These are phyloP conservation scores for Sylvilagus floridanus DNA, from an alignment of 2,797 vertebrate species.

Conservation along the genomic window DNA sequence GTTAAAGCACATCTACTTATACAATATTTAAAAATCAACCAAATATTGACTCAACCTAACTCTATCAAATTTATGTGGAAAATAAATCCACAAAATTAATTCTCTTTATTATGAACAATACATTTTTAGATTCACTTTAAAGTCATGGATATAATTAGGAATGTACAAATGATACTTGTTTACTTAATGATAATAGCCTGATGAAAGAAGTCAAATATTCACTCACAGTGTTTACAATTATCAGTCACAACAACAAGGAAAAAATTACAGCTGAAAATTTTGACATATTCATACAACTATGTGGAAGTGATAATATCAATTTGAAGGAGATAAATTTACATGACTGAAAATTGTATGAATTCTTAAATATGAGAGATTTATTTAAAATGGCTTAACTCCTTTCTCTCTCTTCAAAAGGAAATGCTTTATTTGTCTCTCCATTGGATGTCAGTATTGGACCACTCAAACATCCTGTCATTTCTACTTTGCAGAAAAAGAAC, in stretches of 20 bases:
- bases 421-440: not conserved
- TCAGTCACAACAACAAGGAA: not conserved
- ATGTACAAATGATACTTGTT: not conserved
- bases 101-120: not conserved
- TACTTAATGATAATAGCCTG: not conserved
- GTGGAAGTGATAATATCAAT: not conserved
- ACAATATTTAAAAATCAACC: not conserved
- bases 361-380: not conserved
- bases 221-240: not conserved
- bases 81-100: not conserved
- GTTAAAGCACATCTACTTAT: constrained; percentile 27
- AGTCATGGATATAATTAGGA: not conserved
- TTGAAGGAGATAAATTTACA: not conserved
- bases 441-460: not conserved
- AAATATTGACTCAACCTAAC: not conserved
- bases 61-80: not conserved
- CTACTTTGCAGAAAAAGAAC: not conserved
- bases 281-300: not conserved
- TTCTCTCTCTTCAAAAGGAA: not conserved
- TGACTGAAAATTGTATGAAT: not conserved
- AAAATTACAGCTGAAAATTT: not conserved
- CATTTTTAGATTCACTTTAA: not conserved
- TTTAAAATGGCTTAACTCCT: not conserved
- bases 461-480: not conserved
- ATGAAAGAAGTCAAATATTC: not conserved